Evolutionary conservation across 2,888 invertebrate genomes (phyloP), one percentile per base, ranked within the genome.

Genomic region (Didymodactylos carnosus): DNA sequence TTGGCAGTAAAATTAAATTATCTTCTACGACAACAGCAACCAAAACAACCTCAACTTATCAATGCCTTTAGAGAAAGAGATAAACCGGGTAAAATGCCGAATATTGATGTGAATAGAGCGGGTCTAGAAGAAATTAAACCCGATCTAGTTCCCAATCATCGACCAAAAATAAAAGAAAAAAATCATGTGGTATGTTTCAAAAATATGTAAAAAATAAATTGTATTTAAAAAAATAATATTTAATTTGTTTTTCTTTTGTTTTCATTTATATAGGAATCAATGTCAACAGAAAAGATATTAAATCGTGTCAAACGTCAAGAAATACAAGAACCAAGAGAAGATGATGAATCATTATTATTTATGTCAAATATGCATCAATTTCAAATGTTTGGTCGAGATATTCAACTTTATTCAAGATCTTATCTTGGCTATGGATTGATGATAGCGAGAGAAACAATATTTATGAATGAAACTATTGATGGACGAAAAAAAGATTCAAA

Each of bases 341-440:
- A 62, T 35, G 62, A 62, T n/a, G n/a, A n/a, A n/a, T n/a, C n/a
- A n/a, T n/a, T n/a, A 62, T 35, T 62, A 3, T 0, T 62, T 5
- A 62, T 62, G 35, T 5, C 19, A 19, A 8, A 62, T 62, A 62
- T 62, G 62, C 62, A 62, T 62, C 62, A 62, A 29, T 62, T 62
- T 35, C 62, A 35, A 62, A 62, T 62, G 62, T 62, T 62, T 62
- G 35, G 62, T 35, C 35, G 62, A 7, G 62, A 62, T 35, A 62
- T 62, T 1, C 29, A 62, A 62, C 35, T 62, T 29, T 62, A 62
- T 35, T 62, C 62, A 35, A 29, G 62, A 14, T 62, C 62, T n/a
- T 62, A 62, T 43, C 51, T 74, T 35, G 74, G 74, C 8, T 74
- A 71, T 69, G 74, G 74, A 25, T 53, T 74, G 14, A 74, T 74